A percentile compares a stretch with the other conserved stretches of the same genome.
phyloP scores from a whole-genome alignment of 2,888 invertebrate species.

The Dynastes maya region DNA sequence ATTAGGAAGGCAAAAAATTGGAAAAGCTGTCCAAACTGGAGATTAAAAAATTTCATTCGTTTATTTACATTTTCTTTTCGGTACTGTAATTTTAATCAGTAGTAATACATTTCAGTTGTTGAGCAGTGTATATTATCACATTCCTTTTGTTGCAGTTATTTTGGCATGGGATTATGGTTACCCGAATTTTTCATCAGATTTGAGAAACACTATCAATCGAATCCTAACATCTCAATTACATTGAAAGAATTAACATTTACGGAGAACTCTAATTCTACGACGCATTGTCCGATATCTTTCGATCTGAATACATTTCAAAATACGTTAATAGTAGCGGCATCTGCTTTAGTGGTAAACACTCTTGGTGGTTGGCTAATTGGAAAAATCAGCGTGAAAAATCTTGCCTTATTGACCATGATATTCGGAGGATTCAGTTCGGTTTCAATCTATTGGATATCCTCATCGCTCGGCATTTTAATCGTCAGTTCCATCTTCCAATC shows the following conservation, averaged over 20 bases:
- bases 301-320: slow-evolving; percentile 78
- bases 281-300: slow-evolving; percentile 72
- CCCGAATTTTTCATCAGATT: slow-evolving; percentile 82
- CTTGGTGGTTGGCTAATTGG: slow-evolving; percentile 76
- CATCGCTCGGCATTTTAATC: slow-evolving; percentile 73
- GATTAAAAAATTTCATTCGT: too few species aligned
- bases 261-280: slow-evolving; percentile 47
- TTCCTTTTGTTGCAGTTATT: slow-evolving; percentile 72
- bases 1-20: too few species aligned
- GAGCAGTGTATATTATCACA: too few species aligned
- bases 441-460: slow-evolving; percentile 75
- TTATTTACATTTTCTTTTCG: too few species aligned
- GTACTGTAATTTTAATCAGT: too few species aligned
- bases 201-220: slow-evolving; percentile 67
- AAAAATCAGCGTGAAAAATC: slow-evolving; percentile 57
- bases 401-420: slow-evolving; percentile 57
- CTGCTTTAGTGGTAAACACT: slow-evolving; percentile 78
- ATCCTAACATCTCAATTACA: slow-evolving; percentile 71
- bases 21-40: too few species aligned
- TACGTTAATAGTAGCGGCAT: slow-evolving; percentile 78
- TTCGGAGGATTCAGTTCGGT: slow-evolving; percentile 73
- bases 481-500: slow-evolving; percentile 73
- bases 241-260: slow-evolving; percentile 68
- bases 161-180: slow-evolving; percentile 83
- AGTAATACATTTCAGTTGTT: too few species aligned